Base-by-base conservation (phyloP, 2,888 invertebrate genomes). In the Hermaeophaga mercurialis region DNA sequence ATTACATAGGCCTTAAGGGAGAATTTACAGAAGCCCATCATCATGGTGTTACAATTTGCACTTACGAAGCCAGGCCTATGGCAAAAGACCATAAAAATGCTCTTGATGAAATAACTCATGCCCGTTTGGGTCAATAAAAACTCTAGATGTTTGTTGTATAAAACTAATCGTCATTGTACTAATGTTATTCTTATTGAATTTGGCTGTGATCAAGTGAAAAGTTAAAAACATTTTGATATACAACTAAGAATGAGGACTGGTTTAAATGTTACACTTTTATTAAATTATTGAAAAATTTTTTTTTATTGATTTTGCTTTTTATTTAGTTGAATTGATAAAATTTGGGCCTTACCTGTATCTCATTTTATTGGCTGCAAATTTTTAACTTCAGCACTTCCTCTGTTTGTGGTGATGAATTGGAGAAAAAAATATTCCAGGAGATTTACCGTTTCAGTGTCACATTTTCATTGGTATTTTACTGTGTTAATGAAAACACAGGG, bases 1-100 rank as follows among this genome's bases (percentile, higher is more conserved):
- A 90, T 75, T 99, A 98, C 74, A 97, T 99, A 72, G 98, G 96
- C 7, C 81, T 99, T 34, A 88, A 89, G 74, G 99, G 98, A 15
- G 97, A 98, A 80, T 99, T 90, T 81, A 83, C 85, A 8, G 87
- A 89, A 72, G 88, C 86, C 0, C 91, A 90, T 71, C 82, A 87
- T 65, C 94, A 96, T 75, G 95, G 94, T 45, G 93, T 96, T 0
- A 90, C 92, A 1, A 92, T 96, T 70, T 92, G 94, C 72, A 90
- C 88, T 44, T 97, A 97, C 76, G 96, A 97, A 80, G 79, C 89
- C 0, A 81, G 86, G 55, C 93, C 96, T 11, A 94, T 91, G 78
- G 81, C 91, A 8, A 82, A 88, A 33, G 96, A 96, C 78, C 95
- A 96, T 75, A 89, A 91, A 74, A 82, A 85, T 55, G 82, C 85